These are phyloP conservation scores for Ptilodon capucinus DNA, from an alignment of 2,888 invertebrate species.

Conservation along the genomic window DNA sequence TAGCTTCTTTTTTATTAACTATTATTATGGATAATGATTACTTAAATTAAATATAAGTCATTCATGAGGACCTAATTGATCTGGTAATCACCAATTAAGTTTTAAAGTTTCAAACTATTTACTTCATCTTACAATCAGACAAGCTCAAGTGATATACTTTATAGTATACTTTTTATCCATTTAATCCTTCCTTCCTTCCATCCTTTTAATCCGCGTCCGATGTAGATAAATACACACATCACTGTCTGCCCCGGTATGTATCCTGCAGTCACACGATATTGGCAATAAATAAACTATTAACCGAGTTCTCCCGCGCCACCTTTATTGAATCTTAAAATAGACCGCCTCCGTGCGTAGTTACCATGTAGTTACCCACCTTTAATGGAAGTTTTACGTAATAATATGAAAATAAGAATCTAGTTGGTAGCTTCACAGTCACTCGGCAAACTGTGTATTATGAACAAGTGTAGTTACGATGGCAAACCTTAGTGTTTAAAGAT, in stretches of 20 bases:
- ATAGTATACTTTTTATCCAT: no score
- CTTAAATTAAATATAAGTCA: no score
- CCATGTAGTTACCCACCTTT: neutral
- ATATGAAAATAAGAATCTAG: neutral
- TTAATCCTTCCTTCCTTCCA: no score
- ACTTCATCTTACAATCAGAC: neutral
- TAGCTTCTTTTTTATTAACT: no score
- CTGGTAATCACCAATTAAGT: neutral
- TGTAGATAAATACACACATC: neutral
- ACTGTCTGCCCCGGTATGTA: neutral
- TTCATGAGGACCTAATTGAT: no score
- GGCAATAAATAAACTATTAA: slow-evolving; percentile 10
- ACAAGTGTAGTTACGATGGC: no score
- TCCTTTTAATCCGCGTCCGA: no score
- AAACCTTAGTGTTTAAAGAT: no score
- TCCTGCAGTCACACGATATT: neutral
- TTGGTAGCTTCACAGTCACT: neutral
- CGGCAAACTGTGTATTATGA: no score
- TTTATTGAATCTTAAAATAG: slow-evolving; percentile 6
- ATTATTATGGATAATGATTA: no score
- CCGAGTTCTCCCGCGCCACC: neutral
- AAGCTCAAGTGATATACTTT: no score
- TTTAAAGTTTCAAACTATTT: no score
- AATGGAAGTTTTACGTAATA: slow-evolving; percentile 1
- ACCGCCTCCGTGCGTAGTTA: neutral